Percentiles rank a stretch among this genome's conserved stretches.
Conservation (phyloP, 1,140 invertebrate species). For the Scaptomyza hsui region DNA sequence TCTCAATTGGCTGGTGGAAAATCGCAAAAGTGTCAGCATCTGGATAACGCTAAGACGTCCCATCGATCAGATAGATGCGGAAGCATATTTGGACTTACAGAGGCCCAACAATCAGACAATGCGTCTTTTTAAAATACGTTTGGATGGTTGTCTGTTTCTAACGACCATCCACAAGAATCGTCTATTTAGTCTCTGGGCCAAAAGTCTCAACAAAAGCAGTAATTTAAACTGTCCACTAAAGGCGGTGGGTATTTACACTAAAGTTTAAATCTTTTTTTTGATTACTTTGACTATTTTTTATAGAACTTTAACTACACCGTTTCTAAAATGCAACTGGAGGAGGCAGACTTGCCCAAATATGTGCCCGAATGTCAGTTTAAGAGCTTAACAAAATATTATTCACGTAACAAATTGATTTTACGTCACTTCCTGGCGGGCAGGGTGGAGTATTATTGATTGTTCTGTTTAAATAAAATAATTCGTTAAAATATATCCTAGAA, state of each 20-base stretch:
- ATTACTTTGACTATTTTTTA: background rate
- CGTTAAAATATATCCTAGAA: no score
- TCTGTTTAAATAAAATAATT: no score
- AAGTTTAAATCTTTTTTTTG: no score
- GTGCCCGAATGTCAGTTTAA: background rate
- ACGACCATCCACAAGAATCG: conserved; percentile 37
- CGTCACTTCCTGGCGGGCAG: background rate
- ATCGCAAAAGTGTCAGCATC: conserved; percentile 37
- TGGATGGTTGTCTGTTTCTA: conserved; percentile 38
- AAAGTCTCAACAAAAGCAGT: conserved; percentile 11
- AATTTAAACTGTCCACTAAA: conserved; percentile 44
- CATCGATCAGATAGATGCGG: conserved; percentile 11
- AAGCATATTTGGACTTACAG: conserved; percentile 24
- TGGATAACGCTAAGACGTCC: conserved; percentile 16
- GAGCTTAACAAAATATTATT: background rate
- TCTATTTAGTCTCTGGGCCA: conserved; percentile 31
- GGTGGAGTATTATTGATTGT: background rate
- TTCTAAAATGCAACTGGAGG: background rate
- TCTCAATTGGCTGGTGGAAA: conserved; percentile 16
- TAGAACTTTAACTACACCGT: background rate
- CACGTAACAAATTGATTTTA: background rate
- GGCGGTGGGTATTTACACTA: conserved; percentile 41
- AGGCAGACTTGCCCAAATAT: background rate
- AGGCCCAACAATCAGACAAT: conserved; percentile 17
- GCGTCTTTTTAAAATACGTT: conserved; percentile 30